Conservation (phyloP, 2,888 invertebrate genomes). For the Dryococelus australis region DNA sequence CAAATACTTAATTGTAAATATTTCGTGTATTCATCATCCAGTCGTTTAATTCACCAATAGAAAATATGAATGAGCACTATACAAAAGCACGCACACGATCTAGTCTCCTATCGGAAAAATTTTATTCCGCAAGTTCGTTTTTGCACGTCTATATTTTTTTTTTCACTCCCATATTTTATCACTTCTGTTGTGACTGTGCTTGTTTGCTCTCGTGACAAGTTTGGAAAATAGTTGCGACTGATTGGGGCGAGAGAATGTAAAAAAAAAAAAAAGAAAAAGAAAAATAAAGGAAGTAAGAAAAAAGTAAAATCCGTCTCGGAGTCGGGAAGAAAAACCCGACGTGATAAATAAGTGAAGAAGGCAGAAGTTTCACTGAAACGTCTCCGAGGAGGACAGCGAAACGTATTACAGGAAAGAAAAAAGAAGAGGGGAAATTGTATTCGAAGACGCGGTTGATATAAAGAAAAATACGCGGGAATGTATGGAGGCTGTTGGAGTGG, state of each 20-base stretch:
- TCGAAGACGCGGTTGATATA: slow-evolving; percentile 8
- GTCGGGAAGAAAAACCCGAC: neutral
- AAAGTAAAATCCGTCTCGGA: neutral
- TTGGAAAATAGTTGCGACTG: neutral
- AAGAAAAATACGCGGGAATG: neutral
- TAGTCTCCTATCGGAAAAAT: neutral
- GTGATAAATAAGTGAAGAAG: slow-evolving; percentile 6
- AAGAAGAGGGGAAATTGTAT: neutral
- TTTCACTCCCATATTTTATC: neutral
- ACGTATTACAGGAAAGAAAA: neutral
- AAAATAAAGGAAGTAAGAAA: too few relatives aligned
- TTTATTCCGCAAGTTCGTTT: neutral
- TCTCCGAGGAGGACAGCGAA: neutral
- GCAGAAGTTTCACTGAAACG: neutral
- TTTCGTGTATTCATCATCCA: too few relatives aligned
- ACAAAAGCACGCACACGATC: too few relatives aligned
- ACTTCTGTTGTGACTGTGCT: neutral
- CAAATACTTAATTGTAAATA: too few relatives aligned
- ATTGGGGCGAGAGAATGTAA: neutral
- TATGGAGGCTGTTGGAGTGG: neutral
- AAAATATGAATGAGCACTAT: too few relatives aligned
- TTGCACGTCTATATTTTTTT: neutral
- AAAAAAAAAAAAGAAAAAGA: neutral
- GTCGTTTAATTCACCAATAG: too few relatives aligned
- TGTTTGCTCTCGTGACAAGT: slow-evolving; percentile 3